A percentile compares a stretch with the other conserved stretches of the same genome.
phyloP scores from a whole-genome alignment of 2,797 vertebrate genomes.

The Cyprinella venusta region DNA sequence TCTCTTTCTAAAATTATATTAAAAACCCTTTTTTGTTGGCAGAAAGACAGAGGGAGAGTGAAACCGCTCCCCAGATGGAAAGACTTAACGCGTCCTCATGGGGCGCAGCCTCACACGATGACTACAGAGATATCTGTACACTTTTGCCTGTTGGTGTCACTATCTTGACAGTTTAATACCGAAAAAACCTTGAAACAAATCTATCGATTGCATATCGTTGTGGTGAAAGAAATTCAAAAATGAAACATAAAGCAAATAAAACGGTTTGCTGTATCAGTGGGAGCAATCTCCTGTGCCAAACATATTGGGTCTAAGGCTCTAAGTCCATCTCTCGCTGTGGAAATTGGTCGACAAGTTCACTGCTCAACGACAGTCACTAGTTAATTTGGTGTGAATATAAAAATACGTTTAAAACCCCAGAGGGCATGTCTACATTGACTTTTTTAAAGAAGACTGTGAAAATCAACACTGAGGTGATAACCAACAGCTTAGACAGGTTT shows the following conservation, averaged over 20 bases:
- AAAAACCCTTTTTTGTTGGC: conserved; percentile 11
- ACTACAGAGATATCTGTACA: conserved; percentile 19
- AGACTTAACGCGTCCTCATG: neutral
- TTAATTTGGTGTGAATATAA: neutral
- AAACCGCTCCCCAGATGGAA: conserved; percentile 36
- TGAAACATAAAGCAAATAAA: neutral
- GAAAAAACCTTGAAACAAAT: neutral
- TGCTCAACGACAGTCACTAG: neutral
- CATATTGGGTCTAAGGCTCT: neutral
- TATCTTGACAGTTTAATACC: conserved; percentile 5
- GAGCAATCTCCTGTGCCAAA: neutral
- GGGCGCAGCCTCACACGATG: neutral
- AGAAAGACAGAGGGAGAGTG: neutral
- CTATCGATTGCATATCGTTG: neutral
- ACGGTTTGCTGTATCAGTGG: neutral
- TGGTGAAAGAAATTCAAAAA: neutral
- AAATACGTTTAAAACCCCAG: neutral
- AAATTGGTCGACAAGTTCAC: neutral
- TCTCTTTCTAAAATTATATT: conserved; percentile 36
- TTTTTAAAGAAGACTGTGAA: neutral
- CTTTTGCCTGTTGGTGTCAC: conserved; percentile 30
- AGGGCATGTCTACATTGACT: neutral
- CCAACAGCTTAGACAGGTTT: conserved; percentile 7
- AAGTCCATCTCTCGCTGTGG: neutral
- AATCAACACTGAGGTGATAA: conserved; percentile 27